A percentile compares a stretch with the other conserved stretches of the same genome.
phyloP scores from a whole-genome alignment of 2,113 vertebrate species.

The Eretmochelys imbricata region DNA sequence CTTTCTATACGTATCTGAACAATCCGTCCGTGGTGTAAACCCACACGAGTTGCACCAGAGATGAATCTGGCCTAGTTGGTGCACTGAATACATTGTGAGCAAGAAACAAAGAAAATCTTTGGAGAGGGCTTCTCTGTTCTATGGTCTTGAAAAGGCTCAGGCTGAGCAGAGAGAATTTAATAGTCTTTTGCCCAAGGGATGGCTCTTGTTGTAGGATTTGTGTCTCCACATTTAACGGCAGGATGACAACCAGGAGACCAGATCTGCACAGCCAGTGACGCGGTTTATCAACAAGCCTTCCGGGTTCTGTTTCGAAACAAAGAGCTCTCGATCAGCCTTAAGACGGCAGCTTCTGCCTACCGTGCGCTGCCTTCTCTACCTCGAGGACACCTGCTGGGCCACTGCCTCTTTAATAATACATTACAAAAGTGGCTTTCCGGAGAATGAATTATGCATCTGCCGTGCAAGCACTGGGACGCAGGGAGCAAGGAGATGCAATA shows the following conservation, averaged over 20 bases:
- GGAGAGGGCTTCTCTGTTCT: not conserved
- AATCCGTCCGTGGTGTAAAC: not conserved
- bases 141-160: not conserved
- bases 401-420: conserved; percentile 60
- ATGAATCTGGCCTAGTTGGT: fast-evolving
- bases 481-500: not conserved
- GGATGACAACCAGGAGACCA: conserved; percentile 1
- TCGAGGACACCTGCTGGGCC: conserved; percentile 64
- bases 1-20: not conserved
- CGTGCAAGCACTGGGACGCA: not conserved
- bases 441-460: conserved; percentile 45
- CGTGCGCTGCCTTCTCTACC: conserved; percentile 27
- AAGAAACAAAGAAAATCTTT: not conserved
- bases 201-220: not conserved
- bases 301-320: conserved; percentile 59
- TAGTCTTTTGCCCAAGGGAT: not conserved
- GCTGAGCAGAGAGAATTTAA: not conserved
- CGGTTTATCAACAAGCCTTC: conserved; percentile 20
- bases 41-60: not conserved
- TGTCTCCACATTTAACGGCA: conserved; percentile 23
- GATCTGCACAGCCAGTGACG: conserved; percentile 12
- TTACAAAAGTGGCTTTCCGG: conserved; percentile 30
- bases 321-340: conserved; percentile 49
- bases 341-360: conserved; percentile 45
- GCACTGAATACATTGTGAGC: not conserved